Evolutionary conservation across 2,113 vertebrate species (phyloP).

Genomic region (Hymenochirus boettgeri): DNA sequence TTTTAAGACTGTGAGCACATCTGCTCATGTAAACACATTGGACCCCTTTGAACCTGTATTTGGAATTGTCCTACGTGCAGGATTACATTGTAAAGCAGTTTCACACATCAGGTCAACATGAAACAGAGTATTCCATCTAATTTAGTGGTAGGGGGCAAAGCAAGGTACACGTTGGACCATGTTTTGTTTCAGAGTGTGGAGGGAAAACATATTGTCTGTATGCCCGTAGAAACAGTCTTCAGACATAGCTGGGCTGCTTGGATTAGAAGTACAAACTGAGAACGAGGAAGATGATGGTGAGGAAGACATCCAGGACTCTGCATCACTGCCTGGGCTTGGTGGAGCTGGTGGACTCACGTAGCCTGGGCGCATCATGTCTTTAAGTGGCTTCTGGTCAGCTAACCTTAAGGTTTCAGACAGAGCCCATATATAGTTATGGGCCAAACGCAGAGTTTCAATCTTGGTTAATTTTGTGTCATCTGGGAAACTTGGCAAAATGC

Average conservation of each 20-base stretch:
- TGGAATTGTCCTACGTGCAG: no score
- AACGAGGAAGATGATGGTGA: slow-evolving; percentile 56
- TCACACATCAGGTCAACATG: slow-evolving; percentile 2
- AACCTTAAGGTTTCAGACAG: slow-evolving; percentile 87
- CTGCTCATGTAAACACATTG: no score
- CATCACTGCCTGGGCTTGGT: slow-evolving; percentile 72
- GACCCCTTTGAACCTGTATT: no score
- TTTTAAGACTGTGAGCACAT: not conserved
- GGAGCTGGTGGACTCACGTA: slow-evolving; percentile 54
- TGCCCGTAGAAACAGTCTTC: slow-evolving; percentile 73
- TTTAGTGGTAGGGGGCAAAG: slow-evolving; percentile 50
- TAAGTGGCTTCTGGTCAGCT: slow-evolving; percentile 70
- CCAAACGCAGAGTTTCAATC: slow-evolving; percentile 92
- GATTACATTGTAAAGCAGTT: no score
- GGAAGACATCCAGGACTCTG: slow-evolving; percentile 77
- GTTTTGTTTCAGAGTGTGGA: slow-evolving; percentile 61
- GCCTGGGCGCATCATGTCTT: slow-evolving; percentile 52
- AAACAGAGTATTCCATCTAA: slow-evolving; percentile 2
- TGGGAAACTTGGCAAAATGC: slow-evolving; percentile 88
- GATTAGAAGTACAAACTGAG: slow-evolving; percentile 67
- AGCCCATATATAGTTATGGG: slow-evolving; percentile 97
- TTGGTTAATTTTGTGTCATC: slow-evolving; percentile 94
- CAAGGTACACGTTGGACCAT: slow-evolving; percentile 64
- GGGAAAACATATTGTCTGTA: slow-evolving; percentile 62
- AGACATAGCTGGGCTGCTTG: slow-evolving; percentile 70